Evolutionary conservation across 2,888 invertebrate genomes (phyloP), one percentile per base, ranked within the genome.

Genomic region (Hirtodrosophila histrioides): DNA sequence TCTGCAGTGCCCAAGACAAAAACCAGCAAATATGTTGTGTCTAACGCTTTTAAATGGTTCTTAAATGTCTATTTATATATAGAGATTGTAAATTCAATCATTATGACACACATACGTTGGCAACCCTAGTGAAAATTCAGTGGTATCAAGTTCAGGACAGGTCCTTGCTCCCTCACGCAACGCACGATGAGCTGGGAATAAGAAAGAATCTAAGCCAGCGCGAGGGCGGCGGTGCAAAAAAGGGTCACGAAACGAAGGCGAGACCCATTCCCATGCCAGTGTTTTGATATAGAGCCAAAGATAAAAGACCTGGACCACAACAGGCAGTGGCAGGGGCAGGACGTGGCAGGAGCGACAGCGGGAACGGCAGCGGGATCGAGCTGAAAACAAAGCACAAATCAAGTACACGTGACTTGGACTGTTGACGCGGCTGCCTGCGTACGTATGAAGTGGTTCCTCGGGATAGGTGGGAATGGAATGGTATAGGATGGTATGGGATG

Each of bases 401-500:
- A 86, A 82, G 82, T 78, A 85, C 79, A 86, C 84, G 84, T 84
- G 84, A 85, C 85, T 85, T 69, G 75, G 68, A 73, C 62, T 69
- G 60, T 48, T 74, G 65, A 63, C 68, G 79, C 63, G 67, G 62
- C 67, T 27, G 27, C 27, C 27, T 27, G 27, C 27, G 27, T 27
- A 27, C 4, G 53, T 61, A 61, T 78, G 56, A 63, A 63, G 73
- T 65, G 76, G 49, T 24, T 11, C 23, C 29, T 43, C n/a, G 11
- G 9, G 17, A 45, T 27, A 27, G 27, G 27, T 8, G n/a, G n/a
- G n/a, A n/a, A n/a, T 33, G 61, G 51, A 36, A 44, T 57, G 39
- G 48, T 31, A 8, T 27, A 6, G 41, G 33, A 33, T 40, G 48
- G 35, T n/a, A 37, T 39, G 36, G 17, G 5, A 24, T 50, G 31